Percentiles rank a stretch among this genome's conserved stretches.
phyloP scores from a whole-genome alignment of 2,113 vertebrate genomes.

The Steatornis caripensis region DNA sequence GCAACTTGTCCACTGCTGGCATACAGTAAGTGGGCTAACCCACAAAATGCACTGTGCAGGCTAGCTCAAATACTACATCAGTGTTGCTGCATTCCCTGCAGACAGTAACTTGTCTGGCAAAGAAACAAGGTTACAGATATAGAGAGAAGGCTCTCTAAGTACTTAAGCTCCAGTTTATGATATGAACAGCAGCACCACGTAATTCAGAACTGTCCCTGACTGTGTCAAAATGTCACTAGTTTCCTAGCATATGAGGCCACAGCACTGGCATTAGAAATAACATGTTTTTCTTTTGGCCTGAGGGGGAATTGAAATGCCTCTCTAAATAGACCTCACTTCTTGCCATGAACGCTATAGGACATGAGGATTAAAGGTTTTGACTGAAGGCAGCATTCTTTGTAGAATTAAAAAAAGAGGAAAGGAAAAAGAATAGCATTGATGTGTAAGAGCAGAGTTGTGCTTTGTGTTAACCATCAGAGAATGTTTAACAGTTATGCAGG shows the following conservation, averaged over 20 bases:
- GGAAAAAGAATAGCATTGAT: accelerated
- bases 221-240: constrained; percentile 60
- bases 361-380: constrained; percentile 12
- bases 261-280: constrained; percentile 55
- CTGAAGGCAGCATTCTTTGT: constrained; percentile 21
- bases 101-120: constrained; percentile 32
- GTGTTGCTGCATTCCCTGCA: neutral
- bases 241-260: constrained; percentile 43
- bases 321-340: constrained; percentile 57
- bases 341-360: constrained; percentile 23
- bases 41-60: neutral
- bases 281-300: constrained; percentile 53
- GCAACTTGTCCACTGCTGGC: neutral
- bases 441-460: neutral
- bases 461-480: neutral
- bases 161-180: constrained; percentile 44
- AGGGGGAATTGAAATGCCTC: constrained; percentile 50
- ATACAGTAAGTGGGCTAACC: neutral
- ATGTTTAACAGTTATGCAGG: neutral
- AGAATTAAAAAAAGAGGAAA: constrained; percentile 30
- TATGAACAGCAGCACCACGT: constrained; percentile 19
- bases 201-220: constrained; percentile 53
- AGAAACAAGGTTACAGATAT: constrained; percentile 45
- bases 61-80: neutral
- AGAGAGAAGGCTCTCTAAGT: constrained; percentile 5